phyloP scores from a whole-genome alignment of 37 sponge, comb jelly and placozoan species.

The Axinella damicornis region DNA sequence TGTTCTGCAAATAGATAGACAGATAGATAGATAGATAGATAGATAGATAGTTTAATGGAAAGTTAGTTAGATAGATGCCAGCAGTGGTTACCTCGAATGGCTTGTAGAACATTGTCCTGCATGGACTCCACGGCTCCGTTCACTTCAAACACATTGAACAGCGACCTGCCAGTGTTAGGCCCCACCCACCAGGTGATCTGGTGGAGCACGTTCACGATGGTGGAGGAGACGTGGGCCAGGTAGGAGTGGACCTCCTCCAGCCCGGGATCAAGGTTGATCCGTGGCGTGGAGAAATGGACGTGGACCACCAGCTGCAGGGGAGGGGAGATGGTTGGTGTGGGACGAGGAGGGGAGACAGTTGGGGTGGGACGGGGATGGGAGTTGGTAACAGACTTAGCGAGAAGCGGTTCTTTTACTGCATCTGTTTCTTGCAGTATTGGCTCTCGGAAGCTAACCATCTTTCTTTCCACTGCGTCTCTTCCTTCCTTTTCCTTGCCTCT shows the following conservation, averaged over 20 bases:
- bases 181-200: conserved; percentile 53
- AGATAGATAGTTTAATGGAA: no score
- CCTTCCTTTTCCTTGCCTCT: not conserved
- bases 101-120: conserved; percentile 21
- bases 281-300: conserved; percentile 64
- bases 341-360: not conserved
- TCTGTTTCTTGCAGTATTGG: not conserved
- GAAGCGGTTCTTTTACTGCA: not conserved
- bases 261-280: conserved; percentile 40
- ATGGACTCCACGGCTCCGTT: conserved; percentile 28
- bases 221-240: conserved; percentile 26
- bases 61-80: no score
- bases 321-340: not conserved
- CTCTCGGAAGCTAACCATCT: not conserved
- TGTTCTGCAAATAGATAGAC: no score
- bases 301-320: conserved; percentile 33
- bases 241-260: conserved; percentile 48
- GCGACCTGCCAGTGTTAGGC: conserved; percentile 28
- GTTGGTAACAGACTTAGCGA: not conserved
- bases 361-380: not conserved
- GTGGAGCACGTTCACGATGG: conserved; percentile 24
- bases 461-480: not conserved
- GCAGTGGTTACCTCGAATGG: conserved; percentile 50
- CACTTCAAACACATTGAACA: conserved; percentile 33
- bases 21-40: no score